Conservation (phyloP, 2,797 vertebrate species). For the Threskiornis aethiopicus region DNA sequence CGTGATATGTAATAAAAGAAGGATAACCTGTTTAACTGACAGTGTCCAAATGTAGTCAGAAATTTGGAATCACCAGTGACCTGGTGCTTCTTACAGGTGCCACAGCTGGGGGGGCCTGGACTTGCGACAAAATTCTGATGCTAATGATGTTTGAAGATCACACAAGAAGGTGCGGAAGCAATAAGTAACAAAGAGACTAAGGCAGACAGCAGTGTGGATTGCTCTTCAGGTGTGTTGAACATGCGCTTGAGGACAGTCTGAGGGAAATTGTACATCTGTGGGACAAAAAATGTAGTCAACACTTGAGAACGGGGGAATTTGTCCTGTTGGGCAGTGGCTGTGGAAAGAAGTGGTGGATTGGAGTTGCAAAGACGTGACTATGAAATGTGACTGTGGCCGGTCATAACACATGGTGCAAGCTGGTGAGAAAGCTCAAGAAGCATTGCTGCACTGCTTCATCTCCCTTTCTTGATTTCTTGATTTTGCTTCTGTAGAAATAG, state of each 20-base stretch:
- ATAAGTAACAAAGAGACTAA: neutral
- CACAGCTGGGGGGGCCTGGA: too few species aligned
- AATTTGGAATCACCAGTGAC: neutral
- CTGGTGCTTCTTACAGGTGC: neutral
- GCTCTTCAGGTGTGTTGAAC: neutral
- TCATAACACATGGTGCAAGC: accelerated
- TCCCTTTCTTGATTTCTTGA: neutral
- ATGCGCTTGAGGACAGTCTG: neutral
- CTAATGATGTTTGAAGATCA: neutral
- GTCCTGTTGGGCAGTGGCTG: neutral
- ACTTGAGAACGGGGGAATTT: neutral
- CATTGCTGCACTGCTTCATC: neutral
- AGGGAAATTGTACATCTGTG: neutral
- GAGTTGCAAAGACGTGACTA: neutral
- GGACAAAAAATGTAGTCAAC: neutral
- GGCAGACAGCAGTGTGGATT: neutral
- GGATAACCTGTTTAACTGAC: neutral
- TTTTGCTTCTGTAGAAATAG: neutral
- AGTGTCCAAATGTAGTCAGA: neutral
- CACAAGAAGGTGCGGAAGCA: neutral
- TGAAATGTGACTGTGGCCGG: neutral
- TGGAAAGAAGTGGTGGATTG: neutral
- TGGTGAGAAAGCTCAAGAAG: neutral
- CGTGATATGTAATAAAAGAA: neutral
- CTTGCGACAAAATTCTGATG: neutral